Percentiles rank a stretch among this genome's conserved stretches.
These are phyloP conservation scores for Thalassaphorura encarpata DNA, from an alignment of 1,140 invertebrate species.

Conservation along the genomic window DNA sequence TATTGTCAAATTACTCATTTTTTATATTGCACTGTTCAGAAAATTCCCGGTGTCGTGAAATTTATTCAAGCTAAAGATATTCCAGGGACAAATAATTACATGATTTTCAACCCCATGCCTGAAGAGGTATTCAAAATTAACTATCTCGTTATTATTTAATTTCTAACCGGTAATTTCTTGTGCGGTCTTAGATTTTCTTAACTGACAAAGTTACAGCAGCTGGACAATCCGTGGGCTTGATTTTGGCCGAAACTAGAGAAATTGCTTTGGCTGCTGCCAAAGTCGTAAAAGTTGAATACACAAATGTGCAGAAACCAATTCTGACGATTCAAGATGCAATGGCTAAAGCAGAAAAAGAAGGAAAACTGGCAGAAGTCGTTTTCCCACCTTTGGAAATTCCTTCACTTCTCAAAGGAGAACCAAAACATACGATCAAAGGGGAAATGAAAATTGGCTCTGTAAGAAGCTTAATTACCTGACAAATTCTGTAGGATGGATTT, in stretches of 20 bases:
- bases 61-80: conserved; percentile 39
- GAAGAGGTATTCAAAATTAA: conserved; percentile 30
- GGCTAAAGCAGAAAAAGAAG: background rate
- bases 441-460: conserved; percentile 36
- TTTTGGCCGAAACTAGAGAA: conserved; percentile 50
- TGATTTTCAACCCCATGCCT: conserved; percentile 1
- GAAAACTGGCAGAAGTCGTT: conserved; percentile 18
- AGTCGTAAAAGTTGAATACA: conserved; percentile 55
- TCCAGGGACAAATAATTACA: conserved; percentile 34
- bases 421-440: conserved; percentile 34
- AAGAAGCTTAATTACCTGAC: too few species aligned
- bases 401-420: too few species aligned
- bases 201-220: conserved; percentile 4
- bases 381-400: too few species aligned
- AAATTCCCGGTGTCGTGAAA: conserved; percentile 35
- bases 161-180: background rate
- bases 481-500: too few species aligned
- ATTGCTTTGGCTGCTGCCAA: conserved; percentile 52
- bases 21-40: background rate
- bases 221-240: conserved; percentile 59
- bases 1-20: background rate
- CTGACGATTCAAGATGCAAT: conserved; percentile 42
- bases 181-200: conserved; percentile 9
- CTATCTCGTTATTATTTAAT: background rate
- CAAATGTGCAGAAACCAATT: conserved; percentile 41